Evolutionary conservation across 2,888 invertebrate species (phyloP).

Genomic region (Thereva unica): DNA sequence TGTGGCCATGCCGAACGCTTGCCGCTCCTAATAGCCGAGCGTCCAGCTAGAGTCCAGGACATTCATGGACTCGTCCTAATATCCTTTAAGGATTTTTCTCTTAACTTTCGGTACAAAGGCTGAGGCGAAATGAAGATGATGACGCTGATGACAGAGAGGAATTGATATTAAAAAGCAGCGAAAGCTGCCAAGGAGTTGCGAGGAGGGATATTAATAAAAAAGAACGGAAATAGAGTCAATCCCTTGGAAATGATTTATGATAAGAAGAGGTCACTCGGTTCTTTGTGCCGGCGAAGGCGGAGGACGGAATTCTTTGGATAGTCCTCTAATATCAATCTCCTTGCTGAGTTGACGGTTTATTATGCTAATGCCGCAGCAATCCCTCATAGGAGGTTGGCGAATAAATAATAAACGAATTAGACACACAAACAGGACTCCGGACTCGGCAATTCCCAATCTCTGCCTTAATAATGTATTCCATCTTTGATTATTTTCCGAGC

Average conservation of each 20-base stretch:
- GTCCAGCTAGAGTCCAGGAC: slow-evolving; percentile 1
- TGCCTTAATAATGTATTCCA: slow-evolving; percentile 28
- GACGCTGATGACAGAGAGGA: slow-evolving; percentile 18
- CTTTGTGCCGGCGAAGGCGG: slow-evolving; percentile 2
- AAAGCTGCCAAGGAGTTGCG: slow-evolving; percentile 3
- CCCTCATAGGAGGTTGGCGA: slow-evolving; percentile 19
- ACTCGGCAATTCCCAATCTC: slow-evolving; percentile 5
- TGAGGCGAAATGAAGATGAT: slow-evolving; percentile 19
- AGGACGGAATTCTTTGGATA: slow-evolving; percentile 24
- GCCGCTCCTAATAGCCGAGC: slow-evolving; percentile 6
- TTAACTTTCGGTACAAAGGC: slow-evolving; percentile 12
- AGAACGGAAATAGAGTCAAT: slow-evolving; percentile 33
- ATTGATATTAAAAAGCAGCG: slow-evolving; percentile 26
- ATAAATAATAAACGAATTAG: slow-evolving; percentile 41
- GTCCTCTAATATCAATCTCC: slow-evolving; percentile 8
- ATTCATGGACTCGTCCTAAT: slow-evolving; percentile 10
- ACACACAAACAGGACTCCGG: slow-evolving; percentile 25
- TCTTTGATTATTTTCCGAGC: slow-evolving; percentile 28
- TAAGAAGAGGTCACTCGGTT: slow-evolving; percentile 33
- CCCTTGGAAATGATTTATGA: slow-evolving; percentile 40
- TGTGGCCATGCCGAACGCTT: slow-evolving; percentile 7
- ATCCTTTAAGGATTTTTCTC: slow-evolving; percentile 17
- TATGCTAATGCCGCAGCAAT: slow-evolving; percentile 37
- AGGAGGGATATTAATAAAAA: slow-evolving; percentile 25
- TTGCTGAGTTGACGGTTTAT: slow-evolving; percentile 33